Conservation (phyloP, 2,888 invertebrate genomes). For the Cryptocephalus moraei region DNA sequence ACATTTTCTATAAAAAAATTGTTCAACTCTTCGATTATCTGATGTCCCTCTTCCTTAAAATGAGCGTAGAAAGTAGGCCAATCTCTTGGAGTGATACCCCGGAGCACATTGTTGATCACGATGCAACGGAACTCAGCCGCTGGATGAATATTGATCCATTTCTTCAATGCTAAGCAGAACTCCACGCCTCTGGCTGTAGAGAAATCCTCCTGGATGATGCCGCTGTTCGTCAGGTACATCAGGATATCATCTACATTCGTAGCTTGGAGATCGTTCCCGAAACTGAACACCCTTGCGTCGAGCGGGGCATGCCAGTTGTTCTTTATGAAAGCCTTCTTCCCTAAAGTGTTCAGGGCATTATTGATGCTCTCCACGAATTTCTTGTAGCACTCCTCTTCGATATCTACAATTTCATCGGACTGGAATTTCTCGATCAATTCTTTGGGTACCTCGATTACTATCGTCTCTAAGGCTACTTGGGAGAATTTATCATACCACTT, state of each 20-base stretch:
- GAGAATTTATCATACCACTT: constrained; percentile 31
- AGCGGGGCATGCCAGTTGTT: constrained; percentile 36
- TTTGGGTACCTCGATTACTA: constrained; percentile 26
- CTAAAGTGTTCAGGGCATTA: constrained; percentile 26
- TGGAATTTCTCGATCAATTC: constrained; percentile 23
- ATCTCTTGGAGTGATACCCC: constrained; percentile 34
- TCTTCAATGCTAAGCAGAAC: constrained; percentile 29
- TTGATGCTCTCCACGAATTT: constrained; percentile 20
- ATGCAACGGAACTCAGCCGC: constrained; percentile 36
- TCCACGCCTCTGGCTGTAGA: constrained; percentile 21
- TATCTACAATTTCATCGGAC: constrained; percentile 15
- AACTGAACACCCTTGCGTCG: constrained; percentile 34
- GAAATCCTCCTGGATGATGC: constrained; percentile 29
- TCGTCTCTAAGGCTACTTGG: constrained; percentile 23
- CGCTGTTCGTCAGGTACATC: constrained; percentile 29
- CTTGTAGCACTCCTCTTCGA: constrained; percentile 15
- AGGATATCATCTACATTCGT: constrained; percentile 28
- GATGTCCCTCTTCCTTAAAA: constrained; percentile 29
- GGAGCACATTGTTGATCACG: constrained; percentile 30
- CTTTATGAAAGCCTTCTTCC: constrained; percentile 29
- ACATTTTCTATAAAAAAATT: constrained; percentile 28
- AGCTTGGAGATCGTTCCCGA: constrained; percentile 30
- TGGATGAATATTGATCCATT: constrained; percentile 34
- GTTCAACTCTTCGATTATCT: constrained; percentile 26
- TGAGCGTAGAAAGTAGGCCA: constrained; percentile 35